Conservation (phyloP, 1,140 invertebrate species). For the Drosophila takahashii region DNA sequence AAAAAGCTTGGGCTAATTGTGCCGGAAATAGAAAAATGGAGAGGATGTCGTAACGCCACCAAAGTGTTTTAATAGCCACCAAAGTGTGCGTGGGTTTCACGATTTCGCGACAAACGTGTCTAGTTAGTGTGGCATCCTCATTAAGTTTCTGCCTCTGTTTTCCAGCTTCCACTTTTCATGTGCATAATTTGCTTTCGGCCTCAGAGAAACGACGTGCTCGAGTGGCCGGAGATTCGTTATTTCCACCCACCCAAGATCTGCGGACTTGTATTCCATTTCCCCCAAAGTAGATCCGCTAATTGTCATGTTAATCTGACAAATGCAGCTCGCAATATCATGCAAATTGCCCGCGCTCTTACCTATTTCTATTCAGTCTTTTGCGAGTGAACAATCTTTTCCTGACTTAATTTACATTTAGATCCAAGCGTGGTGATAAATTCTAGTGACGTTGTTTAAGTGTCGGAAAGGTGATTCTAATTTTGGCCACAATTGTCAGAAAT, state of each 20-base stretch:
- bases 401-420: conserved; percentile 61
- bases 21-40: conserved; percentile 71
- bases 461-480: conserved; percentile 36
- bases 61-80: conserved; percentile 79
- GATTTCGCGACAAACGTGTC: conserved; percentile 62
- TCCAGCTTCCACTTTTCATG: conserved; percentile 17
- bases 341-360: conserved; percentile 43
- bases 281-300: conserved; percentile 74
- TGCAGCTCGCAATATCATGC: conserved; percentile 50
- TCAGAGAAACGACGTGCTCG: conserved; percentile 67
- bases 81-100: conserved; percentile 55
- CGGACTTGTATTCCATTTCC: conserved; percentile 14
- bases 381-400: conserved; percentile 24
- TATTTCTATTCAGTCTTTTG: conserved; percentile 11
- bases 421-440: conserved; percentile 31
- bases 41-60: conserved; percentile 66
- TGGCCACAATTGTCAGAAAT: conserved; percentile 32
- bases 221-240: conserved; percentile 52
- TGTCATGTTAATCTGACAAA: conserved; percentile 71
- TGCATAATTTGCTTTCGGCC: conserved; percentile 70
- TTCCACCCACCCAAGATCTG: conserved; percentile 54
- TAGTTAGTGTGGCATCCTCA: conserved; percentile 79
- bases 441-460: conserved; percentile 5
- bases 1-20: conserved; percentile 62
- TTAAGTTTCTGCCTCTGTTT: conserved; percentile 56